phyloP scores from a whole-genome alignment of 2,888 invertebrate genomes.

The Dendrolimus houi region DNA sequence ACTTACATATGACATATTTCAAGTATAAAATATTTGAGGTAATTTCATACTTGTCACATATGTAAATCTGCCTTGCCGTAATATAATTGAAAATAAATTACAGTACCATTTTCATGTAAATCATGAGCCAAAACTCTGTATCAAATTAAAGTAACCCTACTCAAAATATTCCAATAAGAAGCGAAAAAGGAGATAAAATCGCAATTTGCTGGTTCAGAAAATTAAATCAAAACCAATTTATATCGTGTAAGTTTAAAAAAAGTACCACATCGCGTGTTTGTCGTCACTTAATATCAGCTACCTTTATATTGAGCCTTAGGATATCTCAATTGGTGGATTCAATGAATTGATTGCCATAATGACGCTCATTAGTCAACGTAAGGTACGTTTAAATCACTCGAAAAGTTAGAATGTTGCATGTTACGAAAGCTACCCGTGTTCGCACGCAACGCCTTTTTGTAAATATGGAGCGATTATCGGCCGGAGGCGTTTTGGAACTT shows the following conservation, averaged over 20 bases:
- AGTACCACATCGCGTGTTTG: conserved; percentile 41
- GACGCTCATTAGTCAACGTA: conserved; percentile 66
- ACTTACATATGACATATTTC: too few species aligned
- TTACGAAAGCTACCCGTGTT: conserved; percentile 51
- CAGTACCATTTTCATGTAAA: too few species aligned
- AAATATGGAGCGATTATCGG: conserved; percentile 4
- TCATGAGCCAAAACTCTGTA: too few species aligned
- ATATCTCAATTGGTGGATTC: conserved; percentile 60
- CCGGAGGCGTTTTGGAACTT: neutral
- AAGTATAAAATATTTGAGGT: too few species aligned
- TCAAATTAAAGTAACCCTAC: too few species aligned
- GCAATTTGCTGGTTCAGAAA: conserved; percentile 31
- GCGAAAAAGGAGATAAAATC: conserved; percentile 13
- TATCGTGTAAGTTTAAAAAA: conserved; percentile 6
- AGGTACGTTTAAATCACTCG: conserved; percentile 55
- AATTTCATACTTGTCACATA: too few species aligned
- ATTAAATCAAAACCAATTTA: conserved; percentile 27
- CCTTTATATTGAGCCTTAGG: conserved; percentile 40
- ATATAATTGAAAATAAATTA: too few species aligned
- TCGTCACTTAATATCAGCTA: conserved; percentile 51
- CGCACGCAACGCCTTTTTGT: conserved; percentile 35
- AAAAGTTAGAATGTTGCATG: conserved; percentile 31
- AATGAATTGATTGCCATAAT: conserved; percentile 69
- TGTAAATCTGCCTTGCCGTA: too few species aligned
- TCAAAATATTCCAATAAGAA: too few species aligned